Base-by-base conservation (phyloP, 2,113 vertebrate species). In the Myrmecobius fasciatus region DNA sequence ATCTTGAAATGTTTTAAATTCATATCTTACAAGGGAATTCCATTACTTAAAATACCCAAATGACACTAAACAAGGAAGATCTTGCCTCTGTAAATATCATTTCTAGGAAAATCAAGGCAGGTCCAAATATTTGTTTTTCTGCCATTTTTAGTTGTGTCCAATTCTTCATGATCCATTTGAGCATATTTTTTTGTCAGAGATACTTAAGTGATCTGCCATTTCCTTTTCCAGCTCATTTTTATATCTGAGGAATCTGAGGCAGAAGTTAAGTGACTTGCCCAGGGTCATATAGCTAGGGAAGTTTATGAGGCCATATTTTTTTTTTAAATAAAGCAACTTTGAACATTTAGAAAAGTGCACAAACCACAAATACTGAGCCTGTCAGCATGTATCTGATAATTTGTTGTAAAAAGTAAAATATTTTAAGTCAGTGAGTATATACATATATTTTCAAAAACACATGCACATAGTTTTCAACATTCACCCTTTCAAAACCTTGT, bases 1-100 rank as follows among this genome's bases (percentile, higher is more conserved):
- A 53, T 25, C 95, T 96, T 96, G 24, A 92, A 12, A 67, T 91
- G 83, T 48, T 12, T 17, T 54, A 51, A 94, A 91, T 14, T 51
- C 31, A 25, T 75, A 9, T 75, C n/a, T 94, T 89, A 67, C 26
- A 93, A 93, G 93, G 47, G 6, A 10, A 90, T 91, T 4, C 48
- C 17, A 54, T 49, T 60, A 52, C 24, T 91, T 96, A 54, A 92
- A 12, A 20, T 89, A 47, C 7, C 3, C 25, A 25, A 28, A 24
- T 2, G 43, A 22, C 47, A 31, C 7, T 49, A 25, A 93, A 22
- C 46, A 93, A 90, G 3, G 31, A 92, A 91, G 53, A 47, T 0
- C 20, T 52, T 5, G 11, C 91, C 10, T n/a, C 14, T 92, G 25
- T 49, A 67, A 8, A 31, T 43, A 36, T 91, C 91, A 48, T 52